Percentiles rank a stretch among this genome's conserved stretches.
Conservation (phyloP, 2,888 invertebrate species). For the Asteroscopus sphinx region DNA sequence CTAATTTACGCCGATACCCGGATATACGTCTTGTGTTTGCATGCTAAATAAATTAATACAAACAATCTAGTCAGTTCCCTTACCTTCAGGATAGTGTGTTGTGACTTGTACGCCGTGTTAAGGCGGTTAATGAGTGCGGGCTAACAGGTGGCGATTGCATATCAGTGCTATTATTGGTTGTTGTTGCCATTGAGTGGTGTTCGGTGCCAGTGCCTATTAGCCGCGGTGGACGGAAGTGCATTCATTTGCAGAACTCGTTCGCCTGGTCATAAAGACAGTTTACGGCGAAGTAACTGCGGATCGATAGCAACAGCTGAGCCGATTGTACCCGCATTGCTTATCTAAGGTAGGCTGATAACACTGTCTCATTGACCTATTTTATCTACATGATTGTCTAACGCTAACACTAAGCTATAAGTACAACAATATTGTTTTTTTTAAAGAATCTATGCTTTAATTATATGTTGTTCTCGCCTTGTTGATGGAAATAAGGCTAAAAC, state of each 20-base stretch:
- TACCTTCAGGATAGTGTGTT: slow-evolving; percentile 34
- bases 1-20: slow-evolving; percentile 64
- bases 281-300: slow-evolving; percentile 69
- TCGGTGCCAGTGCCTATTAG: slow-evolving; percentile 73
- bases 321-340: slow-evolving; percentile 73
- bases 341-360: slow-evolving; percentile 74
- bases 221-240: slow-evolving; percentile 71
- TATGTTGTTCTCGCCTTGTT: slow-evolving; percentile 5
- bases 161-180: slow-evolving; percentile 79
- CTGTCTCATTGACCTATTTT: slow-evolving; percentile 65
- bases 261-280: slow-evolving; percentile 53
- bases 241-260: slow-evolving; percentile 64
- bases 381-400: slow-evolving; percentile 40
- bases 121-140: slow-evolving; percentile 53
- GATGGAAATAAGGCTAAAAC: slow-evolving; percentile 22
- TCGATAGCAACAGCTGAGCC: slow-evolving; percentile 84
- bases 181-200: slow-evolving; percentile 70
- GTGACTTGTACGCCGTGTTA: slow-evolving; percentile 55
- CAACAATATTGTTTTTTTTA: slow-evolving; percentile 5
- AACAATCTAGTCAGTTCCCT: slow-evolving; percentile 40
- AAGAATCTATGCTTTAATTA: slow-evolving; percentile 1
- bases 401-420: slow-evolving; percentile 8
- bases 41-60: slow-evolving; percentile 55
- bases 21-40: slow-evolving; percentile 59
- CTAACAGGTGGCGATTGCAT: slow-evolving; percentile 80